phyloP scores from a whole-genome alignment of 2,113 vertebrate genomes.

The Tamias sibiricus region DNA sequence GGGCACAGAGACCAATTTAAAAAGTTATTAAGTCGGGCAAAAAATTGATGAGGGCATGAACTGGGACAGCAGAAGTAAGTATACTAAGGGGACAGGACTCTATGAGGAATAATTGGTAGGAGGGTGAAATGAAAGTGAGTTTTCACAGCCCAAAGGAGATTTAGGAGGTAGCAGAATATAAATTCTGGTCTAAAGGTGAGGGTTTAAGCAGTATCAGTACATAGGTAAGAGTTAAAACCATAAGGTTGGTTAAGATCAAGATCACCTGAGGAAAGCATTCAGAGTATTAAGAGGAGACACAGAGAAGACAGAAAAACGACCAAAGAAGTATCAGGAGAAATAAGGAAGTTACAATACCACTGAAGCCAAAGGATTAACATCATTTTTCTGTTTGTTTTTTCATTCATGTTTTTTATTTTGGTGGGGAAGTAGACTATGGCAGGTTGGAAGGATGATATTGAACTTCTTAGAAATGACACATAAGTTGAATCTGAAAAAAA shows the following conservation, averaged over 20 bases:
- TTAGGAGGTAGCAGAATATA: neutral
- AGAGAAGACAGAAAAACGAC: neutral
- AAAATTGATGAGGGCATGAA: conserved; percentile 36
- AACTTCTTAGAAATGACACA: neutral
- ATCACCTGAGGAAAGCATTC: neutral
- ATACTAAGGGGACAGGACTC: neutral
- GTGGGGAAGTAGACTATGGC: neutral
- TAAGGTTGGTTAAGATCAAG: conserved; percentile 19
- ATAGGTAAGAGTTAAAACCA: conserved; percentile 12
- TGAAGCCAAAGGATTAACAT: conserved; percentile 18
- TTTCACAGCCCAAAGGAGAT: neutral
- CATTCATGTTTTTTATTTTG: neutral
- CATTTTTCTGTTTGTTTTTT: conserved; percentile 32
- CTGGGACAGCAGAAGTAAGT: neutral
- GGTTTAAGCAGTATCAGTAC: conserved; percentile 35
- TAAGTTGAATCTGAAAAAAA: conserved; percentile 40
- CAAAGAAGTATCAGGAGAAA: conserved; percentile 8
- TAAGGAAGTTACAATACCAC: neutral
- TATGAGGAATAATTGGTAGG: neutral
- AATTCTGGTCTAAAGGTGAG: neutral
- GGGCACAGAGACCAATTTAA: conserved; percentile 12
- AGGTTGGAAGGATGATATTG: neutral
- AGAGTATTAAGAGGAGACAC: neutral
- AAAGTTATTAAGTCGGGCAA: neutral
- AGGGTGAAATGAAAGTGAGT: neutral